Base-by-base conservation (phyloP, 2,888 invertebrate genomes). In the Caenorhabditis japonica region DNA sequence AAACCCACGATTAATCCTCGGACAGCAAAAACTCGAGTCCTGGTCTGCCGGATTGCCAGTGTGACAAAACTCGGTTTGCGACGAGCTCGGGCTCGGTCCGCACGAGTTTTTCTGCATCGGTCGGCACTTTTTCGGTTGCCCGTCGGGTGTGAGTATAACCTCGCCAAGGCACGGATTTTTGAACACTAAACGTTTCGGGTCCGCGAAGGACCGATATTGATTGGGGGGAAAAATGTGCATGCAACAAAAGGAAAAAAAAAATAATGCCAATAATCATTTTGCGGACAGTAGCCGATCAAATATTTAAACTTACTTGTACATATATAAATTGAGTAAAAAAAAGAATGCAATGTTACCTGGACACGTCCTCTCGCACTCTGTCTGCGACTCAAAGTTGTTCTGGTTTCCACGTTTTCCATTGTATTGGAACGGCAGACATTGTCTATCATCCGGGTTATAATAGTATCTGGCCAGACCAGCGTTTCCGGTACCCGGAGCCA, bases 401-500 rank as follows among this genome's bases (percentile, higher is more conserved):
- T 87, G 86, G 47, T 83, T 83, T 62, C 82, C 82, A 12, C 85
- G 75, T 52, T 81, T 83, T 39, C 87, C 87, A 62, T 86, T 87
- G 82, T 87, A 87, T 72, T 81, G 80, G 83, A 87, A 87, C 15
- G 84, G 79, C n/a, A 85, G 79, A 59, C 87, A 87, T 75, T 82
- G 76, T 73, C 85, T 75, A 27, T 85, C 85, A 69, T 88, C 87
- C 3, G 85, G 79, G 69, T 88, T 87, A 74, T 87, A 87, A 61
- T 87, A 87, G 76, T 81, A 87, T 56, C 86, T 59, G 2, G 70
- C 21, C 8, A 81, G 69, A 15, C 83, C 82, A 15, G 74, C 66
- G 56, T 83, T 84, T 51, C 87, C 87, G 10, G 87, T 87, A 41
- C 87, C 87, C 3, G 87, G 87, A 0, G 87, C 84, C 23, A 87